phyloP scores from a whole-genome alignment of 2,113 vertebrate species.

The Benitochromis conjunctus region DNA sequence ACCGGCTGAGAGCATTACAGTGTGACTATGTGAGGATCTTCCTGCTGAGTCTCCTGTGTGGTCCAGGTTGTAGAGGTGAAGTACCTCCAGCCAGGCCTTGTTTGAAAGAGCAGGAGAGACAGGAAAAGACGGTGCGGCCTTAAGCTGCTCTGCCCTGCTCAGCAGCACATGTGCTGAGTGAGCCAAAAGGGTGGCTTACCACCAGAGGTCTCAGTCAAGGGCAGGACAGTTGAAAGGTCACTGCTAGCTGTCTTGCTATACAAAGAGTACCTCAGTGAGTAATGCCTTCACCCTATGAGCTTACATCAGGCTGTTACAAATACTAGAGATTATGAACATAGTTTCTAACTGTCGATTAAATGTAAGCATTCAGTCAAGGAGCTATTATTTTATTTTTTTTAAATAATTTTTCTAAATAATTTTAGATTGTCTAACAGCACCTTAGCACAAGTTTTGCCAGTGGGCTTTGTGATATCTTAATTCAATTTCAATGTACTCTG shows the following conservation, averaged over 20 bases:
- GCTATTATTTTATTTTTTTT: not conserved
- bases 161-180: conserved; percentile 75
- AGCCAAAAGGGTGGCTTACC: conserved; percentile 71
- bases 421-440: not conserved
- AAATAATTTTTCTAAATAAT: not conserved
- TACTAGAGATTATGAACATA: not conserved
- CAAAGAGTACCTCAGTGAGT: conserved; percentile 48
- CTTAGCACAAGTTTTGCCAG: not conserved
- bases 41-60: conserved; percentile 29
- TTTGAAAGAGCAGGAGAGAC: conserved; percentile 39
- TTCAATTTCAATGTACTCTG: not conserved
- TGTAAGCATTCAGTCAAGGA: not conserved
- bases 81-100: conserved; percentile 26
- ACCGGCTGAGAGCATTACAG: conserved; percentile 60
- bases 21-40: conserved; percentile 29
- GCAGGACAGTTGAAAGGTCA: conserved; percentile 74
- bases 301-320: not conserved
- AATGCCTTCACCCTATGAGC: conserved; percentile 38
- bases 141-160: conserved; percentile 72
- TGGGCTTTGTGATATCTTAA: not conserved
- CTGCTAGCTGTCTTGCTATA: conserved; percentile 40
- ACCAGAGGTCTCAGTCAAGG: conserved; percentile 74
- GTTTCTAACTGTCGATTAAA: not conserved
- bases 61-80: conserved; percentile 30
- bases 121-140: conserved; percentile 42